Conservation (phyloP, 2,113 vertebrate species). For the Takifugu bimaculatus region DNA sequence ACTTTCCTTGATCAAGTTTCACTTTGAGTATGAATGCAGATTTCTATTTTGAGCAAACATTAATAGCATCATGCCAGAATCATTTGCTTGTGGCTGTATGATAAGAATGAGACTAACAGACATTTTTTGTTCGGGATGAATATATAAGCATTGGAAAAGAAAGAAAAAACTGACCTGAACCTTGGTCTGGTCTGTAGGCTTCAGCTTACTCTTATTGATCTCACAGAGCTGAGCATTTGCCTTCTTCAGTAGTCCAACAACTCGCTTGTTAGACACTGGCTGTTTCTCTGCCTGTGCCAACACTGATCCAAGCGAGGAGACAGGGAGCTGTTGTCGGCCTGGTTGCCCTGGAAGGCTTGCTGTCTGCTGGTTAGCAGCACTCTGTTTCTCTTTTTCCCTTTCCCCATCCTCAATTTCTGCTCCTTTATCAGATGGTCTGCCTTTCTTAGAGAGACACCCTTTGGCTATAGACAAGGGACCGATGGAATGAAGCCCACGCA, state of each 20-base stretch:
- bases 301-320: constrained; percentile 86
- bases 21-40: constrained; percentile 45
- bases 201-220: constrained; percentile 96
- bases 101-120: constrained; percentile 21
- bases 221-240: constrained; percentile 94
- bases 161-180: constrained; percentile 81
- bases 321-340: constrained; percentile 77
- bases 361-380: constrained; percentile 66
- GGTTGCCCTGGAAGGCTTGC: constrained; percentile 58
- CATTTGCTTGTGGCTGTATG: constrained; percentile 21
- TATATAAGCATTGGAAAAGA: neutral
- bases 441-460: constrained; percentile 87
- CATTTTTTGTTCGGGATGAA: neutral
- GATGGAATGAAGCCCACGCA: constrained; percentile 54
- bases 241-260: constrained; percentile 90
- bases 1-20: constrained; percentile 66
- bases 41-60: constrained; percentile 48
- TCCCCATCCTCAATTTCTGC: constrained; percentile 80
- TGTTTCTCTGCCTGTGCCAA: constrained; percentile 91
- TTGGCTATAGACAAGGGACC: constrained; percentile 75
- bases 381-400: constrained; percentile 78
- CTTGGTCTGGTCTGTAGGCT: constrained; percentile 89
- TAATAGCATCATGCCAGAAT: constrained; percentile 34
- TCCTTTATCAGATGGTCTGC: constrained; percentile 72
- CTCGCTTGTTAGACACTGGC: constrained; percentile 88